Conservation (phyloP, 2,888 invertebrate genomes). For the Lasius platythorax region DNA sequence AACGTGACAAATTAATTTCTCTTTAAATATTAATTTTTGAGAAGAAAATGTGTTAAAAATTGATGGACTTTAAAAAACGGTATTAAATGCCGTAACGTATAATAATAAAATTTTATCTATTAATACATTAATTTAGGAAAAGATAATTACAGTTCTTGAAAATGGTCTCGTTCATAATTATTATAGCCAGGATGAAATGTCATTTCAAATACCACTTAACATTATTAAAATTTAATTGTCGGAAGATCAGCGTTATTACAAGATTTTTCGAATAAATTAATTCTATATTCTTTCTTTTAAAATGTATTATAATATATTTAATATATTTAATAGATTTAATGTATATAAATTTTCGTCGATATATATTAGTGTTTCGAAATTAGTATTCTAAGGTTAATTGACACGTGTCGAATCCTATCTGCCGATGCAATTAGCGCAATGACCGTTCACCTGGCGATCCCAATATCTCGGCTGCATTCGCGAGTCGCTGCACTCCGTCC, state of each 20-base stretch:
- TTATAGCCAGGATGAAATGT: not conserved
- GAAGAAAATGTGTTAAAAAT: slow-evolving; percentile 7
- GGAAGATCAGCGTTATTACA: not conserved
- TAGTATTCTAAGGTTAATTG: not conserved
- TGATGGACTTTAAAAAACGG: not conserved
- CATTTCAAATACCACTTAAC: not conserved
- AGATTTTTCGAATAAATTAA: not conserved
- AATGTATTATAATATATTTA: not conserved
- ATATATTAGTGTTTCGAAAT: not conserved
- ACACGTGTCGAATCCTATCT: slow-evolving; percentile 3
- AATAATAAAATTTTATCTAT: not conserved
- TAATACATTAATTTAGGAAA: not conserved
- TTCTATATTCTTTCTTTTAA: not conserved
- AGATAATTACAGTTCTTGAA: not conserved
- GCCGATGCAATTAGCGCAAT: slow-evolving; percentile 26
- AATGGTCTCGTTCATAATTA: no score
- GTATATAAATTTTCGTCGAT: not conserved
- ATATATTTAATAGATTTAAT: no score
- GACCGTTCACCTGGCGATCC: slow-evolving; percentile 35
- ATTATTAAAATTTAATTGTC: slow-evolving; percentile 8
- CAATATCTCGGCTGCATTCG: not conserved
- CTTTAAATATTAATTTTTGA: slow-evolving; percentile 2
- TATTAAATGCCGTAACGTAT: not conserved
- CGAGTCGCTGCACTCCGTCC: not conserved
- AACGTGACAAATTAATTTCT: slow-evolving; percentile 7